A percentile compares a stretch with the other conserved stretches of the same genome.
Evolutionary conservation across 2,797 vertebrate species (phyloP).

Genomic region (Pseudochirops cupreus): DNA sequence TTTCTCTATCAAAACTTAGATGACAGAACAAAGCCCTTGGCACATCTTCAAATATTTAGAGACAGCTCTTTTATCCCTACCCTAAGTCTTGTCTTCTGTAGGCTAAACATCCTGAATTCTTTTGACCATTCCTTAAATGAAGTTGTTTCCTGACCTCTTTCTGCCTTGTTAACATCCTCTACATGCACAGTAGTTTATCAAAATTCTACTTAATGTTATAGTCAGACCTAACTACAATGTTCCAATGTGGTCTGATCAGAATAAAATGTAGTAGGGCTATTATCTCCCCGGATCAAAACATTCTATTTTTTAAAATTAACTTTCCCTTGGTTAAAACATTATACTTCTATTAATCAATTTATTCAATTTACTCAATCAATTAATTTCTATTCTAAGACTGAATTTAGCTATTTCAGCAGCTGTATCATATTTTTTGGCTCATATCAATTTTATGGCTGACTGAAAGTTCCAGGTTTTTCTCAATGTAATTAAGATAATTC

Average conservation of each 20-base stretch:
- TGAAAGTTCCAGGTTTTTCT: neutral
- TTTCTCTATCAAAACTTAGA: neutral
- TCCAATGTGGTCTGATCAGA: neutral
- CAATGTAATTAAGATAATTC: neutral
- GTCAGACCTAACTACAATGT: neutral
- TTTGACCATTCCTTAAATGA: neutral
- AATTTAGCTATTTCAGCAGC: neutral
- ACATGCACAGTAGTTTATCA: neutral
- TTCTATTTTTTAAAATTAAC: no score
- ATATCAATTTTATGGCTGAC: no score
- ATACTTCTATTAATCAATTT: no score
- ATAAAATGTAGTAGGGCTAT: neutral
- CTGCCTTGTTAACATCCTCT: no score
- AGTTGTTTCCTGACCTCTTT: neutral
- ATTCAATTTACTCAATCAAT: neutral
- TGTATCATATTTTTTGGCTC: neutral
- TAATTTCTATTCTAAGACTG: neutral
- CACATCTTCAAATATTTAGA: neutral
- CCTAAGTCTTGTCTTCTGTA: neutral
- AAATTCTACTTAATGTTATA: neutral
- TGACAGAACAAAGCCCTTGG: neutral
- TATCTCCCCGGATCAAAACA: neutral
- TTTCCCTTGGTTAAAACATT: no score
- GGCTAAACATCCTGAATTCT: neutral
- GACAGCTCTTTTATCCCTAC: neutral